A percentile compares a stretch with the other conserved stretches of the same genome.
Conservation (phyloP, 2,113 vertebrate species). For the Apteryx owenii region DNA sequence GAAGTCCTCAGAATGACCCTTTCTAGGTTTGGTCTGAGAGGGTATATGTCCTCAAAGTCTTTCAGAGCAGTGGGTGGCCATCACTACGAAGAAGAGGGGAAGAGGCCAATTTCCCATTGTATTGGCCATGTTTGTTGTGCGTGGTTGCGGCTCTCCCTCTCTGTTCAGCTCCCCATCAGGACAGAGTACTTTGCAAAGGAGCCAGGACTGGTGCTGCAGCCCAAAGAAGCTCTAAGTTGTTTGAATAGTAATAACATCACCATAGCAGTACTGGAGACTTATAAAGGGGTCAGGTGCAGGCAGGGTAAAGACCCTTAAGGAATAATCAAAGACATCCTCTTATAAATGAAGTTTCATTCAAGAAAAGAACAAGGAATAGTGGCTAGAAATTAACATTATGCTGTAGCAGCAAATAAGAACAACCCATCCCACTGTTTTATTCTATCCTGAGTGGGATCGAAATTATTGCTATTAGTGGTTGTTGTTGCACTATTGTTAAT, state of each 20-base stretch:
- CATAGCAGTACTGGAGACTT: background rate
- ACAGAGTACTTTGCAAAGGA: background rate
- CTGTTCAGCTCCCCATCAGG: fast-evolving
- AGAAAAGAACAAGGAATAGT: background rate
- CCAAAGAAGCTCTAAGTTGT: background rate
- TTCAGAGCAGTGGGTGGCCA: background rate
- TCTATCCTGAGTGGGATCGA: background rate
- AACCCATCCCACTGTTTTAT: fast-evolving
- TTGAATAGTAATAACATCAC: background rate
- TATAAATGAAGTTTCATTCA: background rate
- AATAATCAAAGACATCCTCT: background rate
- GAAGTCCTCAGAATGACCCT: background rate
- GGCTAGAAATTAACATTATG: background rate
- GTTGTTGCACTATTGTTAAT: background rate
- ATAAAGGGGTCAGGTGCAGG: background rate
- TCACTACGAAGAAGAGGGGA: background rate
- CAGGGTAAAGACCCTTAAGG: background rate
- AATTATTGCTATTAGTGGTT: background rate
- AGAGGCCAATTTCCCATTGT: background rate
- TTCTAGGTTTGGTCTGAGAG: background rate
- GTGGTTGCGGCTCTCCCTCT: background rate
- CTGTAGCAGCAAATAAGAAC: background rate
- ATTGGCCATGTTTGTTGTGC: fast-evolving
- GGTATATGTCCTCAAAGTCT: background rate
- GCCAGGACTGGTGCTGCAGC: background rate